Percentiles rank a stretch among this genome's conserved stretches.
phyloP scores from a whole-genome alignment of 1,140 invertebrate genomes.

The Aphaenogaster rudis region DNA sequence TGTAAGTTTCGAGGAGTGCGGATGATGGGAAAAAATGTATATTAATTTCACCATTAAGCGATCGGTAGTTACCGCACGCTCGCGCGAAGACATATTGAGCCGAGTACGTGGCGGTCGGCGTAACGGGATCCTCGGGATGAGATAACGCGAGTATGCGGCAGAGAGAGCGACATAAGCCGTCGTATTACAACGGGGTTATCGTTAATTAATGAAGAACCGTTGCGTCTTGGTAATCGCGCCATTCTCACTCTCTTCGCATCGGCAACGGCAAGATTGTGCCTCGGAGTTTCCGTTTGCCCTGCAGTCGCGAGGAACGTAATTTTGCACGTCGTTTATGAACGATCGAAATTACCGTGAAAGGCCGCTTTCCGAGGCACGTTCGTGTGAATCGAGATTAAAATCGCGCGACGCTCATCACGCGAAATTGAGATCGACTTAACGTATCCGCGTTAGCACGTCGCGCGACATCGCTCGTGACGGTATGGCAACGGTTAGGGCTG shows the following conservation, averaged over 20 bases:
- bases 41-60: conserved; percentile 32
- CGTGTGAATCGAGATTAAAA: neutral
- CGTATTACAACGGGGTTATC: conserved; percentile 39
- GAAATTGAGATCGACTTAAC: conserved; percentile 46
- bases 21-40: neutral
- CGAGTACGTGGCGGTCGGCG: neutral
- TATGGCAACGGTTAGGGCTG: neutral
- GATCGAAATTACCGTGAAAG: neutral
- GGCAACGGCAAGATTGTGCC: neutral
- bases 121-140: conserved; percentile 41
- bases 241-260: conserved; percentile 1
- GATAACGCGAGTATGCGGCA: conserved; percentile 29
- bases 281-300: too few relatives aligned
- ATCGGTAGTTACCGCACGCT: neutral
- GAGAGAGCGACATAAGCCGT: conserved; percentile 24
- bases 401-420: neutral
- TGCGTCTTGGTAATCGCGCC: neutral
- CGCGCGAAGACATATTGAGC: conserved; percentile 1
- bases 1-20: neutral
- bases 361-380: neutral
- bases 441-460: conserved; percentile 40
- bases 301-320: neutral
- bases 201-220: conserved; percentile 28
- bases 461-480: conserved; percentile 41
- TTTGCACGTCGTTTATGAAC: neutral